phyloP scores from a whole-genome alignment of 2,888 invertebrate species.

The Abrostola tripartita region DNA sequence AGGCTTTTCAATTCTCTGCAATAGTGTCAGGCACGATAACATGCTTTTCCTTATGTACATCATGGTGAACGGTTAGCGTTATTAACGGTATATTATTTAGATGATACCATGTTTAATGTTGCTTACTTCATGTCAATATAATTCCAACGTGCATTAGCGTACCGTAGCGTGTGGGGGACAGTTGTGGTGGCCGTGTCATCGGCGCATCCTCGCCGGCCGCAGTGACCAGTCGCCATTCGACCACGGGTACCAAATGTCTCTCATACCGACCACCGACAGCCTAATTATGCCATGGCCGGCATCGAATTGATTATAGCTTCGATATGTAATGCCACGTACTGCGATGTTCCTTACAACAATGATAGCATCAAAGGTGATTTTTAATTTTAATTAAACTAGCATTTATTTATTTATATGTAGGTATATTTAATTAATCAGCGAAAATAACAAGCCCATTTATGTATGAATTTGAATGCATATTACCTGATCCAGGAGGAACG shows the following conservation, averaged over 20 bases:
- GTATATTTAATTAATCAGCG: too few relatives aligned
- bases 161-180: slow-evolving; percentile 44
- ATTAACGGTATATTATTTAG: not conserved
- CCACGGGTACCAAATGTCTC: slow-evolving; percentile 49
- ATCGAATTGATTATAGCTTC: slow-evolving; percentile 79
- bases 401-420: too few relatives aligned
- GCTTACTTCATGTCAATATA: slow-evolving; percentile 55
- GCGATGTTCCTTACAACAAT: slow-evolving; percentile 70
- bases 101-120: slow-evolving; percentile 1
- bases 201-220: slow-evolving; percentile 50
- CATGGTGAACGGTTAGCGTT: not conserved
- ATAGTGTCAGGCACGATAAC: too few relatives aligned
- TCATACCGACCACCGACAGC: slow-evolving; percentile 21
- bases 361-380: slow-evolving; percentile 62
- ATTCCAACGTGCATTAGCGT: slow-evolving; percentile 62
- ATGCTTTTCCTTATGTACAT: too few relatives aligned
- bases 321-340: slow-evolving; percentile 81
- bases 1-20: too few relatives aligned
- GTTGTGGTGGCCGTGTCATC: slow-evolving; percentile 36
- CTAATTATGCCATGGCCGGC: slow-evolving; percentile 74
- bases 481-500: too few relatives aligned
- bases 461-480: too few relatives aligned
- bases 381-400: not conserved
- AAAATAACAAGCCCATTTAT: too few relatives aligned
- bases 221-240: slow-evolving; percentile 52